These are phyloP conservation scores for Clangula hyemalis DNA, from an alignment of 2,797 vertebrate genomes.

Conservation along the genomic window DNA sequence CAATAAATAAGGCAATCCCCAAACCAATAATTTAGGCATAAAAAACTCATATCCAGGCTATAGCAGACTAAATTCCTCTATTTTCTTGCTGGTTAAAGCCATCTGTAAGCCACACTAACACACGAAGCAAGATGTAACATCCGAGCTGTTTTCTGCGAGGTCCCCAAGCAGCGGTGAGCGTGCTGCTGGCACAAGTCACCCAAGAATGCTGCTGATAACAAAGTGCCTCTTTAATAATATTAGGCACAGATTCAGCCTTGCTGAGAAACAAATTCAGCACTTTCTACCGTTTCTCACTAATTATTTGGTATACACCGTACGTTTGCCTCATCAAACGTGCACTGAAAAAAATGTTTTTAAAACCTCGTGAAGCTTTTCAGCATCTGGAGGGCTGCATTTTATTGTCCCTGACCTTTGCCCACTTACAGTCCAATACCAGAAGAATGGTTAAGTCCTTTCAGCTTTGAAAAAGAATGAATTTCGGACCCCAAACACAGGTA, in stretches of 20 bases:
- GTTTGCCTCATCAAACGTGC: background rate
- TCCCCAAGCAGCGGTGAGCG: background rate
- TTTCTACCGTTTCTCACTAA: background rate
- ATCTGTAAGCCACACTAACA: background rate
- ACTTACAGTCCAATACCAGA: background rate
- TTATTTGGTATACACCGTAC: fast-evolving
- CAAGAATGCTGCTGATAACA: background rate
- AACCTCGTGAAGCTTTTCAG: background rate
- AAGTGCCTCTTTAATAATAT: background rate
- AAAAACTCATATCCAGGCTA: background rate
- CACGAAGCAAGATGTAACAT: background rate
- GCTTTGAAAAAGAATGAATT: background rate
- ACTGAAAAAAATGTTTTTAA: fast-evolving
- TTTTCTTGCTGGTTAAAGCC: background rate
- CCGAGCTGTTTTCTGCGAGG: background rate
- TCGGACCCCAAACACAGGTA: background rate
- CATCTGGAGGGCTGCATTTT: background rate
- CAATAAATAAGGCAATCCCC: background rate
- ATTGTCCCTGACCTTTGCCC: background rate
- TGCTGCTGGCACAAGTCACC: background rate
- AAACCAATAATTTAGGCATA: background rate
- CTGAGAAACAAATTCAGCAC: background rate
- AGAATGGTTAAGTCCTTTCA: background rate
- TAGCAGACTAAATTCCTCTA: background rate
- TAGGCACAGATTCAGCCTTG: background rate